A percentile compares a stretch with the other conserved stretches of the same genome.
phyloP scores from a whole-genome alignment of 92 coral and sea anemone species.

The Palythoa grandis region DNA sequence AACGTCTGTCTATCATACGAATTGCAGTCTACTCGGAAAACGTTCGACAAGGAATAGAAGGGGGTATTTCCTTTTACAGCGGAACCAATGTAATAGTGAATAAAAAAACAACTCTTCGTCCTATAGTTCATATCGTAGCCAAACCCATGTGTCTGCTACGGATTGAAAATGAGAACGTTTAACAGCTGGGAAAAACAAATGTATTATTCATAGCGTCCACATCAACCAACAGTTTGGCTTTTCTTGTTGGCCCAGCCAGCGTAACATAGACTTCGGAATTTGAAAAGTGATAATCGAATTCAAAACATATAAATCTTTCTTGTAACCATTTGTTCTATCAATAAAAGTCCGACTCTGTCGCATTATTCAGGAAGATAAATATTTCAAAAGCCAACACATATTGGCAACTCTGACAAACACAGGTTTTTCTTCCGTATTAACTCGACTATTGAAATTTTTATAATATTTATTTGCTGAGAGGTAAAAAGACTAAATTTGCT shows the following conservation, averaged over 20 bases:
- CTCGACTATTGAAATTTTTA: neutral
- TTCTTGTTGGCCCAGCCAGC: slow-evolving; percentile 18
- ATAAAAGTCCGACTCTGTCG: slow-evolving; percentile 7
- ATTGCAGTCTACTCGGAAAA: neutral
- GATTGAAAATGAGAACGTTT: slow-evolving; percentile 29
- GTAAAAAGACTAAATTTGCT: neutral
- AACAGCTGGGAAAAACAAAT: slow-evolving; percentile 43
- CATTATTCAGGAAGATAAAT: slow-evolving; percentile 64
- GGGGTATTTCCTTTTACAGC: neutral
- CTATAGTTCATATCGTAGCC: neutral
- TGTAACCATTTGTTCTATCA: neutral
- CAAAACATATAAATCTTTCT: neutral
- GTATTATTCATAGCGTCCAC: slow-evolving; percentile 28
- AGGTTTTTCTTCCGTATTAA: neutral
- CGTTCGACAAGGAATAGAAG: neutral
- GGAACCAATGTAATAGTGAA: neutral
- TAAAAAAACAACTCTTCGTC: neutral
- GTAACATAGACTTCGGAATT: neutral
- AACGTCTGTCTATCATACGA: neutral
- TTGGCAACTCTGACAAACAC: slow-evolving; percentile 19
- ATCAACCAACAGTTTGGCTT: slow-evolving; percentile 38
- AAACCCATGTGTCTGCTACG: neutral
- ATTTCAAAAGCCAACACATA: slow-evolving; percentile 69
- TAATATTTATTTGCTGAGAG: neutral
- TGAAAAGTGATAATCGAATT: neutral